Base-by-base conservation (phyloP, 35 echinoderm and acorn worm species). In the Hemicentrotus pulcherrimus region DNA sequence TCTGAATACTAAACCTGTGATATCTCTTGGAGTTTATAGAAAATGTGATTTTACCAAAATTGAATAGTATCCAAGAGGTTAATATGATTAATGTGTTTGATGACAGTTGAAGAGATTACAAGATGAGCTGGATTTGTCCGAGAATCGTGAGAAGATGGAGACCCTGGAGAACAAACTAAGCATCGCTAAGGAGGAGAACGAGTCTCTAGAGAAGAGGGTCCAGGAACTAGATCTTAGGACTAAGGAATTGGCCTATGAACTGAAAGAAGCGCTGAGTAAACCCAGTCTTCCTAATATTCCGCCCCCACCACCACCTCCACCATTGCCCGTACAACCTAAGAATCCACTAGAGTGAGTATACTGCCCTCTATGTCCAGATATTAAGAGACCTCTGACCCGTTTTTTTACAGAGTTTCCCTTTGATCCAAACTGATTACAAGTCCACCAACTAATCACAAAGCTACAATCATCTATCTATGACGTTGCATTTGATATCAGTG, bases 161-260 rank as follows among this genome's bases (percentile, higher is more conserved):
- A 60, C 94, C 1, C 94, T 97, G 50, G 94, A 95, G 86, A 96
- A 95, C 70, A 97, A 96, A 86, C 94, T 97, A 12, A 96, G 94
- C n/a, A 93, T 97, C n/a, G 97, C 97, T 31, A 94, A 96, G 70
- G 97, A 97, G 35, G 97, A 97, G 95, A 96, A 96, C 86, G 94
- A 95, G 32, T 95, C 88, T 32, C 86, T 95, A 30, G 97, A 97
- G 65, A 95, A 95, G 86, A 92, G 70, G 85, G 86, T 97, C 24
- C 46, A 94, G 24, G 95, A 97, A 58, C 94, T 96, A 2, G 97
- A 96, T 46, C 33, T 86, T 24, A 97, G 94, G 52, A 95, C 47
- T 61, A 97, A 95, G 55, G 85, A 90, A 71, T 47, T 97, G 94
- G 91, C 55, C 60, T 61, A 87, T 2, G 95, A 96, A 65, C 48